A percentile compares a stretch with the other conserved stretches of the same genome.
Conservation (phyloP, 1,140 invertebrate genomes). For the Heterodera carotae region DNA sequence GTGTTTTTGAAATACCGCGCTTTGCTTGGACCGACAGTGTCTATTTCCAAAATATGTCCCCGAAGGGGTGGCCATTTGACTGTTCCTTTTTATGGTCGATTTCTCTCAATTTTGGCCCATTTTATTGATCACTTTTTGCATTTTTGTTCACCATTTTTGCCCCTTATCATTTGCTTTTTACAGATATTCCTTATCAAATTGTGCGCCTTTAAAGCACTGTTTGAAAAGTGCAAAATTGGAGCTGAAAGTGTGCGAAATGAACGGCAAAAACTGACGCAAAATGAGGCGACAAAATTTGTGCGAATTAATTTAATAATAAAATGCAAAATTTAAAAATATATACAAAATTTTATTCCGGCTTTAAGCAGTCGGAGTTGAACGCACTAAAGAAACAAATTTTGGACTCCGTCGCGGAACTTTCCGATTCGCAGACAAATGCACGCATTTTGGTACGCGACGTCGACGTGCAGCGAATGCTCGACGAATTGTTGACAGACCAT, state of each 20-base stretch:
- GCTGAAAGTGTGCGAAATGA: neutral
- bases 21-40: too few species aligned
- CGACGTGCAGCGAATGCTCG: neutral
- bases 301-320: neutral
- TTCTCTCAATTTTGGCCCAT: too few species aligned
- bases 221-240: constrained; percentile 25
- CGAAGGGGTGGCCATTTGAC: too few species aligned
- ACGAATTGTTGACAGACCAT: neutral
- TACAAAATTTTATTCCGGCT: neutral
- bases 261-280: constrained; percentile 15
- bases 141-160: too few species aligned
- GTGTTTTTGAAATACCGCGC: too few species aligned
- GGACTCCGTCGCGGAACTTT: constrained; percentile 10
- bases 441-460: constrained; percentile 31
- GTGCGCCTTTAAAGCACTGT: constrained; percentile 28
- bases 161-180: neutral
- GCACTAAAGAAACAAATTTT: constrained; percentile 19
- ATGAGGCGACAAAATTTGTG: neutral
- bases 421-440: constrained; percentile 28
- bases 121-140: too few species aligned
- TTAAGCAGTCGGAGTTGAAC: constrained; percentile 30
- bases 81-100: too few species aligned
- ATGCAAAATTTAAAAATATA: too few species aligned
- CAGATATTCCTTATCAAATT: constrained; percentile 26
- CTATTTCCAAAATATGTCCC: too few species aligned